Evolutionary conservation across 1,140 invertebrate genomes (phyloP), one percentile per base, ranked within the genome.

Genomic region (Ectropis grisescens): DNA sequence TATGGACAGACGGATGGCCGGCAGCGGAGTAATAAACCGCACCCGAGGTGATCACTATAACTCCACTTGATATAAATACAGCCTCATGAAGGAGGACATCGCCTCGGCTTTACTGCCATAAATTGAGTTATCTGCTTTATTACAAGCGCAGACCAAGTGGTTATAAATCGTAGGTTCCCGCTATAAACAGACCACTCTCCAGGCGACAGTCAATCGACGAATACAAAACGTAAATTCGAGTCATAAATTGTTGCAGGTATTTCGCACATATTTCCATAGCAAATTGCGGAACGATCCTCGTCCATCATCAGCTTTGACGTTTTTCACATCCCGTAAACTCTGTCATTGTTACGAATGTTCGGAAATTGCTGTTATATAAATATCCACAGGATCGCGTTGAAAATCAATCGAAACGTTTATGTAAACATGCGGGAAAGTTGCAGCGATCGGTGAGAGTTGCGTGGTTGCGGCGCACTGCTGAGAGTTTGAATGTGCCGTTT

Each of bases 101-200:
- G 30, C 36, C 34, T 27, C 41, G 34, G 27, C 44, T 50, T 47
- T 49, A 51, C 42, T 48, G 46, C 47, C 42, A 60, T 60, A 65
- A 60, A 65, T 60, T 60, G 47, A 55, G 48, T 50, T 56, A 58
- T 59, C 47, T 54, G 39, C 50, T 59, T 57, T 57, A 61, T 61
- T 61, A 56, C 49, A 54, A 43, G 39, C 44, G 39, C 47, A 45
- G 33, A 47, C 24, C 39, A 37, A 49, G 39, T 42, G 47, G 42
- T 33, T 44, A 55, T 65, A 60, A 56, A 65, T 58, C 45, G 30
- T 44, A 37, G 25, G 29, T 28, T 11, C 41, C 41, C 37, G 40
- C 47, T 26, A 42, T 58, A 58, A 60, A 62, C 48, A 51, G 49
- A 32, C 29, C 30, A 16, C 47, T 54, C 47, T 50, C 49, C 33